Base-by-base conservation (phyloP, 2,113 vertebrate species). In the Oncorhynchus gorbuscha region DNA sequence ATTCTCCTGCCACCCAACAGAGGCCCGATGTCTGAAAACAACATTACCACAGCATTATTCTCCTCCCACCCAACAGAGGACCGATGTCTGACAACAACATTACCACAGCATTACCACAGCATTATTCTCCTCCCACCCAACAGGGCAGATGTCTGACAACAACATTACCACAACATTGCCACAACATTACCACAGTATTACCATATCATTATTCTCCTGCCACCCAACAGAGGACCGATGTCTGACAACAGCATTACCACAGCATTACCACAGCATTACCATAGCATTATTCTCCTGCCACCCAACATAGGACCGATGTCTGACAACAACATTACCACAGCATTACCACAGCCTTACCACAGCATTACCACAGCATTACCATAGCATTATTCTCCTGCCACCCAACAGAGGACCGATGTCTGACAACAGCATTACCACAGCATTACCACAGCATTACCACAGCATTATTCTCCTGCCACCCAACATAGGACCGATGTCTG, bases 331-430 rank as follows among this genome's bases (percentile, higher is more conserved):
- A 39, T 39, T 39, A 39, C 35, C 35, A 39, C 7, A 35, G 0
- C 5, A 35, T 35, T 6, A 35, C 5, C 5, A 35, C 1, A 49
- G 0, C 48, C 14, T 49, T 14, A 49, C 1, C 26, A 26, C 26
- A 26, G 1, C 26, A 28, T n/a, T n/a, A n/a, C n/a, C n/a, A n/a
- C n/a, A n/a, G n/a, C n/a, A n/a, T n/a, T n/a, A n/a, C n/a, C n/a
- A n/a, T n/a, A n/a, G n/a, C n/a, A n/a, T 26, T 26, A 26, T 6
- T 2, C 35, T 95, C 82, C 93, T 88, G 0, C 51, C 90, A 30
- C 97, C 96, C 61, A 99, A 92, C 83, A 98, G 32, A 16, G 86
- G 91, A 58, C 94, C 93, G 62, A 98, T 94, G 84, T 96, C 98
- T 99, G 87, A 51, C 48, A 51, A 39, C 7, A 24, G 0, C 26